Evolutionary conservation across 2,888 invertebrate genomes (phyloP), one percentile per base, ranked within the genome.

Genomic region (Dyspetes luteomarginatus): DNA sequence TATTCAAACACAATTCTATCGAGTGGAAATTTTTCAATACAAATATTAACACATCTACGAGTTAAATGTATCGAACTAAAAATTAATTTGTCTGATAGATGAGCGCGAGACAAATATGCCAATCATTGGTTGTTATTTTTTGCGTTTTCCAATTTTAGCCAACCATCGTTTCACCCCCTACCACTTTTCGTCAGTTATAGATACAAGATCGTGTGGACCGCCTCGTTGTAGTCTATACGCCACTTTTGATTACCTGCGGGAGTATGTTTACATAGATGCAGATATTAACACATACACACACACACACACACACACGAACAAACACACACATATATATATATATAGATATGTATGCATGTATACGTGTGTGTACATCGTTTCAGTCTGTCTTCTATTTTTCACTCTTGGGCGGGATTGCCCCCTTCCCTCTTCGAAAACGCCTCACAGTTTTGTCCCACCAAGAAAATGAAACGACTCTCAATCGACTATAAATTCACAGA

Each of bases 401-500:
- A 43, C 55, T 52, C 19, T 15, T 75, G 65, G 76, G 72, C 74
- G 72, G 69, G 71, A 72, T 74, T 64, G 22, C 48, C 77, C 68
- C 75, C 75, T 77, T 82, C 76, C 71, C 62, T 24, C 69, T 76
- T 81, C 73, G 73, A 26, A 45, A 48, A 73, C 52, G 67, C 67
- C 67, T 73, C 78, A 60, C 62, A 58, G 75, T 74, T 68, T 58
- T 60, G 73, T 55, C 52, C 73, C 55, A 73, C 76, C 43, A 73
- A 81, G 83, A 76, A 82, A 84, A 75, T 76, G 55, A 60, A 19
- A 3, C 73, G 74, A 76, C 68, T 65, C 68, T 71, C 72, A 64
- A 72, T 60, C 58, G 52, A 80, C 83, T 86, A 86, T 86, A 86
- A 85, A 86, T 85, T 85, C 85, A 69, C 78, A 79, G 79, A 81